phyloP scores from a whole-genome alignment of 1,140 invertebrate genomes.

The Nomia melanderi region DNA sequence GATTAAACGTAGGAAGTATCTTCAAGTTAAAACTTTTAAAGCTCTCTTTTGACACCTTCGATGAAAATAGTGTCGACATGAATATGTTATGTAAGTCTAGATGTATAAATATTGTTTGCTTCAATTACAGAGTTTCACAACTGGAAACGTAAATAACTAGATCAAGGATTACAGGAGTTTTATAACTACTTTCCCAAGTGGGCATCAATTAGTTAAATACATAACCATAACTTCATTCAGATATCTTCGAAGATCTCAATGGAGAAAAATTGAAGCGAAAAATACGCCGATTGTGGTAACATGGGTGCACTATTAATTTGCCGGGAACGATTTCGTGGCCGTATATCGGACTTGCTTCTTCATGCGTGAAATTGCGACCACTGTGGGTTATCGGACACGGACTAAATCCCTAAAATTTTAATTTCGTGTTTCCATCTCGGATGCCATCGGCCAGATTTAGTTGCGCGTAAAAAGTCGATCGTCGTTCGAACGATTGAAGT shows the following conservation, averaged over 20 bases:
- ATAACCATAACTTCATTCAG: not conserved
- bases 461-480: constrained; percentile 47
- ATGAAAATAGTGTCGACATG: too few relatives aligned
- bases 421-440: constrained; percentile 51
- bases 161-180: too few relatives aligned
- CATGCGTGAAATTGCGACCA: constrained; percentile 60
- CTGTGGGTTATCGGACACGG: constrained; percentile 44
- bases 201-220: too few relatives aligned
- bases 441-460: constrained; percentile 36
- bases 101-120: too few relatives aligned
- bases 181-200: too few relatives aligned
- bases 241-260: constrained; percentile 10
- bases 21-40: too few relatives aligned
- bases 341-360: constrained; percentile 19
- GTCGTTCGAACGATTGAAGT: constrained; percentile 23
- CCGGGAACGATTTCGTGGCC: constrained; percentile 37
- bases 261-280: not conserved
- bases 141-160: too few relatives aligned
- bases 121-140: too few relatives aligned
- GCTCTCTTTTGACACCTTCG: too few relatives aligned
- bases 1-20: too few relatives aligned
- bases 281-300: not conserved
- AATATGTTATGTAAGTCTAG: too few relatives aligned
- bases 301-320: constrained; percentile 53
- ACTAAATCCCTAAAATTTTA: constrained; percentile 53